These are phyloP conservation scores for Nephotettix cincticeps DNA, from an alignment of 1,140 invertebrate species.

Conservation along the genomic window DNA sequence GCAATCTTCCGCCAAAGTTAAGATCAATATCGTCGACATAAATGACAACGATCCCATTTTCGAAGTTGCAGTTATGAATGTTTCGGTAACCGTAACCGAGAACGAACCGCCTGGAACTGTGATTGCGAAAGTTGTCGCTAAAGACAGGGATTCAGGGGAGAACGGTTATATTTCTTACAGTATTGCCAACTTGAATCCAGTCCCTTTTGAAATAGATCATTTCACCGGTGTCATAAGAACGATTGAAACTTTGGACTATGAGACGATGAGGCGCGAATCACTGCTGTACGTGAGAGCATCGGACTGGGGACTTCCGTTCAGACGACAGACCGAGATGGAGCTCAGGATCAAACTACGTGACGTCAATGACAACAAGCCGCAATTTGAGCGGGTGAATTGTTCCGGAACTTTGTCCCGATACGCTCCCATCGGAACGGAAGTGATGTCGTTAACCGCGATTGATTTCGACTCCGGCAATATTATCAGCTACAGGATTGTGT, in stretches of 20 bases:
- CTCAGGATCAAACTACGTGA: conserved; percentile 77
- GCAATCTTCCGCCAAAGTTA: conserved; percentile 83
- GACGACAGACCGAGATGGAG: conserved; percentile 84
- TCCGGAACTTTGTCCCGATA: conserved; percentile 75
- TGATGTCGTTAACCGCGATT: conserved; percentile 86
- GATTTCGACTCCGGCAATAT: conserved; percentile 88
- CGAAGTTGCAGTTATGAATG: conserved; percentile 63
- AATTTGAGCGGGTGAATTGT: conserved; percentile 81
- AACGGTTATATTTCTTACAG: conserved; percentile 94
- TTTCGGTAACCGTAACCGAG: conserved; percentile 73
- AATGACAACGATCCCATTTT: conserved; percentile 93
- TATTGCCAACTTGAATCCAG: conserved; percentile 80
- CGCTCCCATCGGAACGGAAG: conserved; percentile 69
- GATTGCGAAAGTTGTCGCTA: conserved; percentile 78
- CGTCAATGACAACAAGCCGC: conserved; percentile 90
- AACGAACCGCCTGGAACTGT: conserved; percentile 82
- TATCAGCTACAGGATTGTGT: conserved; percentile 81
- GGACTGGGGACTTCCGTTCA: conserved; percentile 90
- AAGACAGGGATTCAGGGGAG: conserved; percentile 86
- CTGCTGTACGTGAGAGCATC: conserved; percentile 79
- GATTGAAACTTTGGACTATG: conserved; percentile 82
- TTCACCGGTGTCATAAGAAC: conserved; percentile 89
- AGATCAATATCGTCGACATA: conserved; percentile 79
- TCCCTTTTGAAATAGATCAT: conserved; percentile 94
- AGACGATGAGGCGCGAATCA: conserved; percentile 82